Evolutionary conservation across 2,113 vertebrate species (phyloP), one percentile per base, ranked within the genome.

Genomic region (Lathamus discolor): DNA sequence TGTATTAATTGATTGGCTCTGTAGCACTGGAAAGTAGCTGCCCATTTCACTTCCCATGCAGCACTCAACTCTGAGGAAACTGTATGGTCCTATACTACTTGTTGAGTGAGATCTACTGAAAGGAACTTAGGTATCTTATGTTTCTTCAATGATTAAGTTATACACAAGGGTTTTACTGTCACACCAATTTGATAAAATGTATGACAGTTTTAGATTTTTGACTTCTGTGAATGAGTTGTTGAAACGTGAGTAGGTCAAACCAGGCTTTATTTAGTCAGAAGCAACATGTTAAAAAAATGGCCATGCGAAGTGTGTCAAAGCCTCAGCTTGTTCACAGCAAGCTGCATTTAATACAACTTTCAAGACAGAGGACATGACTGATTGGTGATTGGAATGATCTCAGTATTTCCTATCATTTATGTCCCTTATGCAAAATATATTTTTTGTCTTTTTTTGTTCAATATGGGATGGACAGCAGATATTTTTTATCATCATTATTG

Each of bases 241-340:
- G 77, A 57, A 82, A 51, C 28, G 41, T 59, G 86, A 82, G 24
- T 25, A 84, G 83, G 77, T 92, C 86, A 91, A 72, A 86, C 19
- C 46, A 92, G 86, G 48, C 92, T 89, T 96, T 86, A 78, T 90
- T 86, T 93, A 80, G 81, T 92, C 51, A 84, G 83, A 86, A 92
- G 66, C 80, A 95, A 5, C 75, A 81, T 93, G 86, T 64, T 88
- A 18, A 67, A 88, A 73, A 90, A 64, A 68, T 1, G 29, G 52
- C 69, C 88, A 37, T 78, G 69, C 88, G 83, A 72, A 81, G 55
- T 41, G 59, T 92, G 83, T 86, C 31, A 3, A 43, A 76, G 66
- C 62, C 62, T 95, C 92, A 67, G 2, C 83, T 80, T 88, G 57
- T 90, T 93, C 73, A 61, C 73, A 95, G n/a, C 31, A 57, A 72